Evolutionary conservation across 2,113 vertebrate genomes (phyloP).

Genomic region (cattle (Bos taurus)): DNA sequence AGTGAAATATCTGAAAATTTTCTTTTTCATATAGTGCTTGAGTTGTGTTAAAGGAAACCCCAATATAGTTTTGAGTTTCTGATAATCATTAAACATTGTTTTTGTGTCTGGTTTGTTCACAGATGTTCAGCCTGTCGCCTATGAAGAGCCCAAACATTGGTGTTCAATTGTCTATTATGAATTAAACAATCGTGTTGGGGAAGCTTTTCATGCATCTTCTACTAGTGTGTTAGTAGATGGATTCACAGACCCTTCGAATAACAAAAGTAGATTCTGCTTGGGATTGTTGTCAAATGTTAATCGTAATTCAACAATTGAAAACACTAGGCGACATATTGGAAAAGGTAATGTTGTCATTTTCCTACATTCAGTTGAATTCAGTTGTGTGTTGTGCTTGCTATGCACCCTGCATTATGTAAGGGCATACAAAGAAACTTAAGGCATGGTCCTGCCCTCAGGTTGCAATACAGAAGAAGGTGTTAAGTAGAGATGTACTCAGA

Average conservation of each 20-base stretch:
- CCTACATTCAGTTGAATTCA: not conserved
- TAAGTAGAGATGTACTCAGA: not conserved
- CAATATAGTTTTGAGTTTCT: not conserved
- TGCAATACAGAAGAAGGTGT: not conserved
- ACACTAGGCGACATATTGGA: constrained; percentile 94
- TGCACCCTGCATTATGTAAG: not conserved
- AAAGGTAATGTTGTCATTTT: constrained; percentile 86
- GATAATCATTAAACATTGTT: not conserved
- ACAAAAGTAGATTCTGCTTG: constrained; percentile 97
- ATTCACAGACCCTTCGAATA: constrained; percentile 97
- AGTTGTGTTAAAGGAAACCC: not conserved
- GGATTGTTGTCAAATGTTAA: constrained; percentile 96
- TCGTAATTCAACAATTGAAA: constrained; percentile 97
- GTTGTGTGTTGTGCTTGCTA: not conserved
- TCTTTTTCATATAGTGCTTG: not conserved
- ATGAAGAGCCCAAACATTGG: constrained; percentile 97
- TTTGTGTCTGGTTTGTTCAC: constrained; percentile 62
- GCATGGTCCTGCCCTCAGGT: not conserved
- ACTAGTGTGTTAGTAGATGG: constrained; percentile 97
- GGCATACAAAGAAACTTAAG: not conserved
- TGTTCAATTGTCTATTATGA: constrained; percentile 99
- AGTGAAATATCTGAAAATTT: not conserved
- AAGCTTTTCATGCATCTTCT: constrained; percentile 96
- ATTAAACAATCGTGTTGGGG: constrained; percentile 95
- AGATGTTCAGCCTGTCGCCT: constrained; percentile 98